Base-by-base conservation (phyloP, 2,113 vertebrate genomes). In the Malurus elegans region DNA sequence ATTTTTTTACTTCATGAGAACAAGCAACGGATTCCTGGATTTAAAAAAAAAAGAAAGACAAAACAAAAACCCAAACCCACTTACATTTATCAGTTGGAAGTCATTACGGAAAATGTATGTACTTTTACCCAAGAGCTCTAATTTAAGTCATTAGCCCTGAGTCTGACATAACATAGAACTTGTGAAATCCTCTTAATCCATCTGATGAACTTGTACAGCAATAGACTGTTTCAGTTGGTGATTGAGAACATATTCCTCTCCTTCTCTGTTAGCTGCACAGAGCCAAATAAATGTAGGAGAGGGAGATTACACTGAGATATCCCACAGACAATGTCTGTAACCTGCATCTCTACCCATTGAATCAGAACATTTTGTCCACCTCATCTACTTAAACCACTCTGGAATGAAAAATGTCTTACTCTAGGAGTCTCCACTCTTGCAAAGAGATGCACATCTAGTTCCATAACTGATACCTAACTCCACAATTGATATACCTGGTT, bases 321-420 rank as follows among this genome's bases (percentile, higher is more conserved):
- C 25, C 26, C 38, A 38, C 38, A 38, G 34, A 58, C 2, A 5
- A 32, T 11, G n/a, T 3, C 3, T 2, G 0, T 12, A 44, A 32
- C 23, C 6, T 65, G 45, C n/a, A 71, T 57, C 45, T 78, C 31
- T 25, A 47, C 10, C 1, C 29, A 5, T 1, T 50, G 36, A 83
- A 65, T 42, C 19, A 36, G 50, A 88, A 54, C 9, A 21, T 31
- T 64, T 72, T 61, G 14, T 40, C 20, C 34, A 15, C 58, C 57
- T 75, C 31, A 40, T 38, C 0, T 0, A 26, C 61, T 90, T 64
- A 40, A 5, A 18, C 14, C 5, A 0, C 10, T 58, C 60, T 62
- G 44, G 24, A 87, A 74, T 23, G 44, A 78, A n/a, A 71, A 51
- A 36, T 25, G 2, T 12, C 25, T 66, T 64, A 29, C 12, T 32